Evolutionary conservation across 2,113 vertebrate species (phyloP).

Genomic region (Megaleporinus macrocephalus): DNA sequence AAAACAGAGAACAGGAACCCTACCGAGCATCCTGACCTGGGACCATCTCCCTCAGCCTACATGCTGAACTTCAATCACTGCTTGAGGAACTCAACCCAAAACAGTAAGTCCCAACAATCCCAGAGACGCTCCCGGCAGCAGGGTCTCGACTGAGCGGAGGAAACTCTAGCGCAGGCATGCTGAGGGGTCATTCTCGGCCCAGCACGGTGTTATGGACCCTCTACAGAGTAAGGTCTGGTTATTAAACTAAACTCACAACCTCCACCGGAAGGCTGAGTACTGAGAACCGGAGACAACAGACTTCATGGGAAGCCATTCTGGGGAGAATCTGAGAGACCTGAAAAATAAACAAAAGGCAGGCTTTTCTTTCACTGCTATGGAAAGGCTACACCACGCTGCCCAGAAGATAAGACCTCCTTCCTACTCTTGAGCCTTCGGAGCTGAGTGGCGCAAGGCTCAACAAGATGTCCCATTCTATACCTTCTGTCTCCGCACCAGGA

Average conservation of each 20-base stretch:
- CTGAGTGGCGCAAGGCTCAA: no score
- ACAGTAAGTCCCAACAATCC: not conserved
- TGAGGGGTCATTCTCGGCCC: constrained; percentile 33
- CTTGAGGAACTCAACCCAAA: not conserved
- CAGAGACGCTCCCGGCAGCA: not conserved
- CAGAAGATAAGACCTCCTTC: constrained; percentile 66
- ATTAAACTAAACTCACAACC: constrained; percentile 15
- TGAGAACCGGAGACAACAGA: constrained; percentile 29
- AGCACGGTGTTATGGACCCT: constrained; percentile 4
- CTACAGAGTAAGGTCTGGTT: constrained; percentile 21
- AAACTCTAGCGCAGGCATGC: constrained; percentile 18
- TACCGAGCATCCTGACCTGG: not conserved
- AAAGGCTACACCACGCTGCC: constrained; percentile 69
- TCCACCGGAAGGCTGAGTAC: constrained; percentile 12
- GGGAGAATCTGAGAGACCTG: constrained; percentile 67
- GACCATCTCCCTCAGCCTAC: not conserved
- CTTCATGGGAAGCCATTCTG: constrained; percentile 22
- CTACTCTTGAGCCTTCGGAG: no score
- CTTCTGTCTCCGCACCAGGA: no score
- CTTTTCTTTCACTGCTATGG: constrained; percentile 69
- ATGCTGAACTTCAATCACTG: not conserved
- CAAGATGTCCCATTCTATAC: no score
- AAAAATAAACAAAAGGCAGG: constrained; percentile 72
- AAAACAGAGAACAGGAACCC: constrained; percentile 1
- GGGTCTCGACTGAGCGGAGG: constrained; percentile 7